Base-by-base conservation (phyloP, 2,797 vertebrate genomes). In the Hapalemur alaotrensis region DNA sequence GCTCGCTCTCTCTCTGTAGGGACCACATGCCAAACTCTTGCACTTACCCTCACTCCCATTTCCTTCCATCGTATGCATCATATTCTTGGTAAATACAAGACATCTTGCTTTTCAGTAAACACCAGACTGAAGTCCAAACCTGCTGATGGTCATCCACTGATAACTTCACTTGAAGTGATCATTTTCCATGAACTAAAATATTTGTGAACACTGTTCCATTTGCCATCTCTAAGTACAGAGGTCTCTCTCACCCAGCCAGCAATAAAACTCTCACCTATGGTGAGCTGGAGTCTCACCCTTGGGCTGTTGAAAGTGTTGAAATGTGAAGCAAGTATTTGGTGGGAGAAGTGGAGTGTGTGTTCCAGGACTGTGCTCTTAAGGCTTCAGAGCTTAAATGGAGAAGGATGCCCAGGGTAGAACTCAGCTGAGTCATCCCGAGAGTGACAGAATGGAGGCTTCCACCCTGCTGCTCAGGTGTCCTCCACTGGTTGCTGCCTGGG, bases 391-490 rank as follows among this genome's bases (percentile, higher is more conserved):
- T 63, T 43, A 69, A 10, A 8, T 41, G 14, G 48, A 78, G 67
- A 61, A 69, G 7, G 38, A 50, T 3, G 22, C 15, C 3, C 43
- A 18, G 8, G 20, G 43, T 14, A 14, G 83, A 59, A 38, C 1
- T 32, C 4, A 48, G 35, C 18, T 28, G 59, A 20, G 20, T 12
- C 50, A n/a, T 54, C 2, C 54, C 25, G 30, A 65, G 20, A 23
- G n/a, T 17, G 63, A 6, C 4, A 28, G 67, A 59, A 59, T 46
- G 82, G 79, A 48, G 46, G 7, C 38, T 35, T 69, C 28, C 2
- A 4, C 41, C 4, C 50, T 5, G 7, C 12, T 3, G 14, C 20
- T 48, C 28, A n/a, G 10, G 9, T 46, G 48, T 1, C 0, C 32
- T 54, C 1, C 11, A 10, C n/a, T 28, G 32, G 14, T 14, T 13